These are phyloP conservation scores for Drosophila hamatofila DNA, from an alignment of 2,888 invertebrate species.

Conservation along the genomic window DNA sequence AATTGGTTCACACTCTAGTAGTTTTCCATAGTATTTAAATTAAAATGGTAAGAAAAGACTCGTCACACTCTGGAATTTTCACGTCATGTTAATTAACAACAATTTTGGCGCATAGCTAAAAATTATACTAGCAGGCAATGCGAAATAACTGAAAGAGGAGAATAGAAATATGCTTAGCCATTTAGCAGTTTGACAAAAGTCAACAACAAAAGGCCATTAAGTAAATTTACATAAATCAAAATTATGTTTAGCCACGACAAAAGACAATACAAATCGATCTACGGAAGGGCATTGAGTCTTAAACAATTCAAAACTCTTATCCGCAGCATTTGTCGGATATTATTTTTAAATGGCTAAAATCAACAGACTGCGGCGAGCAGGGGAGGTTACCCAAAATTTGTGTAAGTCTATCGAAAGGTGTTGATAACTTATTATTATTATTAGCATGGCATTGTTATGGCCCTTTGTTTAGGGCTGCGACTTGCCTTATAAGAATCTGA, in stretches of 20 bases:
- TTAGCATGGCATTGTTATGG: constrained; percentile 63
- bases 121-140: not conserved
- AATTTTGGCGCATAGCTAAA: constrained; percentile 3
- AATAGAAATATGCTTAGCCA: constrained; percentile 50
- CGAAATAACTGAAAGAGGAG: constrained; percentile 28
- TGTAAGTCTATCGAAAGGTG: constrained; percentile 54
- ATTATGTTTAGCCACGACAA: constrained; percentile 40
- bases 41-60: not conserved
- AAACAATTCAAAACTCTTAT: constrained; percentile 42
- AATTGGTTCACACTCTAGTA: constrained; percentile 2
- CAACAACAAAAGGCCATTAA: constrained; percentile 76
- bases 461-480: constrained; percentile 44
- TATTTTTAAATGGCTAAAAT: constrained; percentile 49
- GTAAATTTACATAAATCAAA: constrained; percentile 74
- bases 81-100: constrained; percentile 10
- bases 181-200: constrained; percentile 65
- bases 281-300: constrained; percentile 41
- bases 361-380: constrained; percentile 28
- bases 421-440: constrained; percentile 74
- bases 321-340: constrained; percentile 57
- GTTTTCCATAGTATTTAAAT: constrained; percentile 2
- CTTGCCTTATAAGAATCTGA: constrained; percentile 26
- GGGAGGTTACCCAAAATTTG: constrained; percentile 23
- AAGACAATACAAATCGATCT: constrained; percentile 53
- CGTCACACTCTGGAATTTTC: not conserved